phyloP scores from a whole-genome alignment of 2,113 vertebrate genomes.

The Puntigrus tetrazona region DNA sequence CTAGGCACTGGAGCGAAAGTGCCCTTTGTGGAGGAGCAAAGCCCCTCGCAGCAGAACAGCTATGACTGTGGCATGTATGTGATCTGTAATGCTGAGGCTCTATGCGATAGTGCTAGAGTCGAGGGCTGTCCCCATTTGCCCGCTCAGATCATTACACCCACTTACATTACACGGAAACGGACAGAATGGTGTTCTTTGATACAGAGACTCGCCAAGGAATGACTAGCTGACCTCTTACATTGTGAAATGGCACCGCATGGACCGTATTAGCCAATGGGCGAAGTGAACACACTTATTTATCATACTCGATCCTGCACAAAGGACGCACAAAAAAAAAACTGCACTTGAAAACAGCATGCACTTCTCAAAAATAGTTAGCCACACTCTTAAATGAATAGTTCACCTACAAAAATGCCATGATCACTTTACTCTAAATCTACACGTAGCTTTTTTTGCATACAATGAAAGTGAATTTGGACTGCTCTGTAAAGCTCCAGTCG shows the following conservation, averaged over 20 bases:
- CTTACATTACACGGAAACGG: slow-evolving; percentile 88
- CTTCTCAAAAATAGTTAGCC: background rate
- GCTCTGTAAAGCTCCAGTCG: background rate
- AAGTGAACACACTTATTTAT: slow-evolving; percentile 10
- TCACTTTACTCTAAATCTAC: background rate
- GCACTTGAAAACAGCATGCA: slow-evolving; percentile 23
- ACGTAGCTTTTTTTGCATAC: background rate
- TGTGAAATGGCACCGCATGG: background rate
- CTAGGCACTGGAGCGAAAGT: slow-evolving; percentile 74
- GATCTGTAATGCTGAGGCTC: slow-evolving; percentile 87
- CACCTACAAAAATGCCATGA: background rate
- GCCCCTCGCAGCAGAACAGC: slow-evolving; percentile 93
- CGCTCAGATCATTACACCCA: slow-evolving; percentile 83
- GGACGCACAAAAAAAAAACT: background rate
- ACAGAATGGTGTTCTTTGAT: slow-evolving; percentile 87
- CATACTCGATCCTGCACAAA: slow-evolving; percentile 7
- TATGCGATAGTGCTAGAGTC: slow-evolving; percentile 78
- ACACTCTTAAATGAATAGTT: background rate
- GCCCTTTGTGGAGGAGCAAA: slow-evolving; percentile 83
- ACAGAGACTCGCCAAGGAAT: slow-evolving; percentile 79
- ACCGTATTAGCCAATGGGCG: slow-evolving; percentile 43
- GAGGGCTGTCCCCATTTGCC: slow-evolving; percentile 71
- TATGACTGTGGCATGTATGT: slow-evolving; percentile 99
- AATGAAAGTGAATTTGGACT: background rate
- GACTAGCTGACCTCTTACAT: slow-evolving; percentile 60